Conservation (phyloP, 2,113 vertebrate genomes). For the Syngnathoides biaculeatus region DNA sequence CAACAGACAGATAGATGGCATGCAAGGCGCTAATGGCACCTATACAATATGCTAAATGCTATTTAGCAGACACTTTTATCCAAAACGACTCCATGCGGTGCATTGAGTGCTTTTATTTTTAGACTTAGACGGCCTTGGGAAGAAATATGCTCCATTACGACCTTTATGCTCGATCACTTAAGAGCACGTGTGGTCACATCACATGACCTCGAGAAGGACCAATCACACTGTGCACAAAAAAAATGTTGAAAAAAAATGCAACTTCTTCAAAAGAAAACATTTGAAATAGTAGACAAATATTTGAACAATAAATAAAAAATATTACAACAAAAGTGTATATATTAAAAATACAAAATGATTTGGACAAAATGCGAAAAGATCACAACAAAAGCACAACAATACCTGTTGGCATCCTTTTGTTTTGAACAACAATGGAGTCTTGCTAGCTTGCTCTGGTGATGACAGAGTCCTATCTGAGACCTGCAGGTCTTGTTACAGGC, state of each 20-base stretch:
- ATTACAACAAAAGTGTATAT: too few relatives aligned
- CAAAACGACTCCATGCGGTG: conserved; percentile 54
- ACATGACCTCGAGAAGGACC: background rate
- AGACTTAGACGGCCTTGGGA: conserved; percentile 35
- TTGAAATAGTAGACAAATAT: too few relatives aligned
- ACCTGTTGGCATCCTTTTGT: too few relatives aligned
- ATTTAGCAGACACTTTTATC: conserved; percentile 67
- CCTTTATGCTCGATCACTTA: conserved; percentile 25
- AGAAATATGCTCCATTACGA: conserved; percentile 17
- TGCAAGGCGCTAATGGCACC: conserved; percentile 60
- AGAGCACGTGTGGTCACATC: background rate
- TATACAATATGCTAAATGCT: conserved; percentile 67
- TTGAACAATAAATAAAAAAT: too few relatives aligned
- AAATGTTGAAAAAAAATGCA: background rate
- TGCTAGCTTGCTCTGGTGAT: too few relatives aligned
- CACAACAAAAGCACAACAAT: too few relatives aligned
- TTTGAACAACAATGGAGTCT: too few relatives aligned
- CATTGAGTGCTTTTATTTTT: conserved; percentile 71
- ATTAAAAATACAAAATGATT: too few relatives aligned
- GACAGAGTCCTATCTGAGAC: too few relatives aligned
- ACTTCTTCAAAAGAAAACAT: too few relatives aligned
- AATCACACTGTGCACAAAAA: background rate
- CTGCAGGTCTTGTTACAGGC: too few relatives aligned
- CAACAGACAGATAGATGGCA: conserved; percentile 66
- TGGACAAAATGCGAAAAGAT: too few relatives aligned